Evolutionary conservation across 2,797 vertebrate genomes (phyloP).

Genomic region (Ptychobarbus kaznakovi): DNA sequence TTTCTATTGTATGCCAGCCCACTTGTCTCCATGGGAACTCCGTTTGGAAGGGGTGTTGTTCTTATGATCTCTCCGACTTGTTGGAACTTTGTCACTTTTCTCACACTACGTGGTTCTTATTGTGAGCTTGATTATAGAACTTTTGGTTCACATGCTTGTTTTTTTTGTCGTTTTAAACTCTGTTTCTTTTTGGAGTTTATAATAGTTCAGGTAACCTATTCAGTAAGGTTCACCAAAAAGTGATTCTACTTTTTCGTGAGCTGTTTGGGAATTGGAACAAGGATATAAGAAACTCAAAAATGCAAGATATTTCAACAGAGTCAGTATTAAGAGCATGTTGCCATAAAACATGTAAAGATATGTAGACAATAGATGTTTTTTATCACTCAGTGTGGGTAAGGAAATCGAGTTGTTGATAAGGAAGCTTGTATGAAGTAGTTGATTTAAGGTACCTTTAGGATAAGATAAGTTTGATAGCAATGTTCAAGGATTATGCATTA

Average conservation of each 20-base stretch:
- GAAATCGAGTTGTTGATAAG: conserved; percentile 20
- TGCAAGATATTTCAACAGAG: background rate
- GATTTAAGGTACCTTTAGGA: background rate
- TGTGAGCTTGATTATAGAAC: conserved; percentile 32
- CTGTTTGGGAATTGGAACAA: background rate
- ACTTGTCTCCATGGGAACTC: conserved; percentile 84
- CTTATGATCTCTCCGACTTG: conserved; percentile 80
- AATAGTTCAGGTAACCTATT: background rate
- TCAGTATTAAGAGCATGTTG: background rate
- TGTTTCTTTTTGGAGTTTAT: background rate
- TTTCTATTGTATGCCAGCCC: conserved; percentile 80
- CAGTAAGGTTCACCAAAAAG: background rate
- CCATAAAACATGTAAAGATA: conserved; percentile 6
- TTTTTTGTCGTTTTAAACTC: background rate
- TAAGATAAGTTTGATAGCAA: background rate
- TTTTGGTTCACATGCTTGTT: conserved; percentile 25
- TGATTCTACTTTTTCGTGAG: background rate
- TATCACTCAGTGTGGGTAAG: background rate
- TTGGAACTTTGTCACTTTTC: conserved; percentile 69
- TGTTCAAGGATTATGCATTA: background rate
- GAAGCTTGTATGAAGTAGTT: background rate
- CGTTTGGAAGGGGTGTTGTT: conserved; percentile 80
- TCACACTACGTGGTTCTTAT: conserved; percentile 22
- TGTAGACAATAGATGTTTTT: conserved; percentile 29
- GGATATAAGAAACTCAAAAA: conserved; percentile 13